phyloP scores from a whole-genome alignment of 2,113 vertebrate genomes.

The Colinus virginianus region DNA sequence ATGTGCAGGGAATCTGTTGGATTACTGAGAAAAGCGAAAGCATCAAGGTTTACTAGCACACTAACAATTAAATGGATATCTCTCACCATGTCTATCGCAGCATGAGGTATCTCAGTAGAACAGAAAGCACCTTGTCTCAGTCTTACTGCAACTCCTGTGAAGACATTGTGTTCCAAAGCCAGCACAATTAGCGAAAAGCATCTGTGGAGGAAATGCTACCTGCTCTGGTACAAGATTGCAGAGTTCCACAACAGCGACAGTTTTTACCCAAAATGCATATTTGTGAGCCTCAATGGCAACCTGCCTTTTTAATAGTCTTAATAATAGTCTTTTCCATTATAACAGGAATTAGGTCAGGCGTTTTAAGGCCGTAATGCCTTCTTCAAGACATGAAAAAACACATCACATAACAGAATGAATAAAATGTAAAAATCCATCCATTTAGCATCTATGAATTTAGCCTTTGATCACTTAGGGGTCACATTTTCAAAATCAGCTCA shows the following conservation, averaged over 20 bases:
- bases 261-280: neutral
- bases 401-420: neutral
- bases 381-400: neutral
- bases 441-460: slow-evolving; percentile 1
- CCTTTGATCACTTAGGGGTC: neutral
- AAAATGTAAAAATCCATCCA: neutral
- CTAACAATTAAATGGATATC: neutral
- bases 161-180: neutral
- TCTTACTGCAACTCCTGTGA: neutral
- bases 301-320: neutral
- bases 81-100: neutral
- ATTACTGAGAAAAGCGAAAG: neutral
- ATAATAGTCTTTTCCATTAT: neutral
- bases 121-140: neutral
- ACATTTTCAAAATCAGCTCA: slow-evolving; percentile 14
- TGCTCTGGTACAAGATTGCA: neutral
- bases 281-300: neutral
- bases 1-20: rapidly evolving
- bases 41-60: neutral
- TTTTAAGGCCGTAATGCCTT: neutral
- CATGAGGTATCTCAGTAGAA: neutral
- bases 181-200: neutral
- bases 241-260: neutral
- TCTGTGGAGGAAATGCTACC: neutral
- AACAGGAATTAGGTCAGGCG: neutral